phyloP scores from a whole-genome alignment of 1,140 invertebrate species.

The Musca domestica region DNA sequence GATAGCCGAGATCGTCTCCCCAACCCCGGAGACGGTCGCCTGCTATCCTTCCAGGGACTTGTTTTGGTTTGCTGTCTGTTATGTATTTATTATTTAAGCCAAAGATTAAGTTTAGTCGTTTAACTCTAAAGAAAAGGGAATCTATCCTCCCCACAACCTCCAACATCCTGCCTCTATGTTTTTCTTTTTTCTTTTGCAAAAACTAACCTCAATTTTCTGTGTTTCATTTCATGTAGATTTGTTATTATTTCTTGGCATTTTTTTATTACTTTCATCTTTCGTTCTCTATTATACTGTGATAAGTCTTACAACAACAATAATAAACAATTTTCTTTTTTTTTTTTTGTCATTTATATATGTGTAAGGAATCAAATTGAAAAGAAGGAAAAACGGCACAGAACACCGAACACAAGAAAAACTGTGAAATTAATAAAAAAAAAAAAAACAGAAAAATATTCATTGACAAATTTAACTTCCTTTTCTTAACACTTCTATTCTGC shows the following conservation, averaged over 20 bases:
- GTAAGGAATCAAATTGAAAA: no score
- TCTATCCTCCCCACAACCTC: no score
- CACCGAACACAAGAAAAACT: neutral
- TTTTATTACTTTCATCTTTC: neutral
- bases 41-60: no score
- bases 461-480: slow-evolving; percentile 2
- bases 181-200: neutral
- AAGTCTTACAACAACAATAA: neutral
- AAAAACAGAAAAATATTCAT: no score
- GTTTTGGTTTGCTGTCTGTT: neutral
- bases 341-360: neutral
- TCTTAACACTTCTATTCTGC: neutral
- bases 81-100: neutral
- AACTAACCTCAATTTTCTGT: neutral
- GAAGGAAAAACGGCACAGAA: neutral
- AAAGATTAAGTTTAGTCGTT: neutral
- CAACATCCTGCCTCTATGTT: no score
- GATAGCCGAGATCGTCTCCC: no score
- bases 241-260: no score
- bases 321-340: neutral
- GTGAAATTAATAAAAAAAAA: slow-evolving; percentile 17
- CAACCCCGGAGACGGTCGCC: no score
- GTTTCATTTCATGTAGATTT: neutral
- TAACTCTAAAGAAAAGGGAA: no score
- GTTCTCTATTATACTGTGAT: slow-evolving; percentile 12